These are phyloP conservation scores for Barnardius zonarius DNA, from an alignment of 2,113 vertebrate species.

Conservation along the genomic window DNA sequence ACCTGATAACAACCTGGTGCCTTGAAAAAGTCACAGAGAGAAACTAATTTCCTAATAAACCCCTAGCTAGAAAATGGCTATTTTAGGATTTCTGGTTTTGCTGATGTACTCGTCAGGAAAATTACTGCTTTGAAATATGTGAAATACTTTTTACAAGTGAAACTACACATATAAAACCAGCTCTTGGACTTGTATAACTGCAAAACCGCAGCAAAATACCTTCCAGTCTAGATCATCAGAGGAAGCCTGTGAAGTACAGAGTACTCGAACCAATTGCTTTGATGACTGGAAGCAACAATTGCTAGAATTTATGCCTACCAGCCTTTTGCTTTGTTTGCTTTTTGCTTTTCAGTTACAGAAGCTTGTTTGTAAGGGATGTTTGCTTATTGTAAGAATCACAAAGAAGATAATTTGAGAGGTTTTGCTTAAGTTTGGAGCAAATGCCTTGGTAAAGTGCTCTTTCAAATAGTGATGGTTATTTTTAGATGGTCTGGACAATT, in stretches of 20 bases:
- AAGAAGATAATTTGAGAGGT: neutral
- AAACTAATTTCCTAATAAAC: neutral
- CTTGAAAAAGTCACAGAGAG: neutral
- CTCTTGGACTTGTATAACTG: neutral
- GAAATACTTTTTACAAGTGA: neutral
- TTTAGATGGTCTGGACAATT: neutral
- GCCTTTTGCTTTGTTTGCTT: neutral
- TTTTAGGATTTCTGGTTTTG: neutral
- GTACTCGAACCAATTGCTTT: neutral
- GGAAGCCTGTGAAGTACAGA: neutral
- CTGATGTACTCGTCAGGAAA: neutral
- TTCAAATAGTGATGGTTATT: neutral
- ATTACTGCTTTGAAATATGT: neutral
- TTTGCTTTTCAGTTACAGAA: neutral
- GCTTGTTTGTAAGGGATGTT: neutral
- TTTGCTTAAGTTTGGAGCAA: neutral
- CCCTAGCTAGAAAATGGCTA: neutral
- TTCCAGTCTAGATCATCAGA: neutral
- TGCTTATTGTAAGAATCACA: neutral
- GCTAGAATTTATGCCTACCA: neutral
- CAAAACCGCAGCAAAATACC: neutral
- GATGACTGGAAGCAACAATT: neutral
- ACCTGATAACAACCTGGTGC: neutral
- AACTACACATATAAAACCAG: neutral
- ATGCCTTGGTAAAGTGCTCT: neutral